Evolutionary conservation across 2,888 invertebrate species (phyloP), one percentile per base, ranked within the genome.

Genomic region (Drosophila cracens): DNA sequence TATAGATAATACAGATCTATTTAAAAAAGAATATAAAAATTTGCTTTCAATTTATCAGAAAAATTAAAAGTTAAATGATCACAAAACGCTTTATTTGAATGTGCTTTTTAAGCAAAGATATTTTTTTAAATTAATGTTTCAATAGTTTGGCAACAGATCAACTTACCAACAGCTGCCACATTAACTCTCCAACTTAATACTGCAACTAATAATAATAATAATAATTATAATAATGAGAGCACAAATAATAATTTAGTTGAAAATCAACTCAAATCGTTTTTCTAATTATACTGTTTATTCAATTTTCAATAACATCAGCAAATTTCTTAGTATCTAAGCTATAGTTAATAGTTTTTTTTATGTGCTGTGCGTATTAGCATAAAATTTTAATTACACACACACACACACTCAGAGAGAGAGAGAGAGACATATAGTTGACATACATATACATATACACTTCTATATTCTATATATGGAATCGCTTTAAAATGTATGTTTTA

Each of bases 221-320:
- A 16, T 16, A 36, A 6, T 36, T 1, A 36, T 38, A 38, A 38
- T 11, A 33, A 8, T 33, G 0, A 31, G 13, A 16, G 7, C 7
- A 4, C 8, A 46, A 46, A 25, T 7, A 29, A 56, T 52, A 52
- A 33, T 33, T 33, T 4, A 38, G 10, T n/a, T 29, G n/a, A 38
- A 38, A 36, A 11, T 27, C 13, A 27, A 1, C 16, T 53, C 18
- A 11, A n/a, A 13, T 13, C 0, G 34, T 27, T 58, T 51, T 70
- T 79, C 74, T 82, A 79, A 69, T 79, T 79, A 70, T 79, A 78
- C 40, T 62, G 68, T 78, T 82, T 82, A 82, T 79, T 82, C 70
- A 81, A 65, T 84, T 89, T 89, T 90, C 75, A 84, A 87, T 90
- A 87, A 87, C 87, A 87, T 87, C 87, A 90, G 87, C 90, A 74